Evolutionary conservation across 2,888 invertebrate genomes (phyloP).

Genomic region (Ferdinandea cuprea): DNA sequence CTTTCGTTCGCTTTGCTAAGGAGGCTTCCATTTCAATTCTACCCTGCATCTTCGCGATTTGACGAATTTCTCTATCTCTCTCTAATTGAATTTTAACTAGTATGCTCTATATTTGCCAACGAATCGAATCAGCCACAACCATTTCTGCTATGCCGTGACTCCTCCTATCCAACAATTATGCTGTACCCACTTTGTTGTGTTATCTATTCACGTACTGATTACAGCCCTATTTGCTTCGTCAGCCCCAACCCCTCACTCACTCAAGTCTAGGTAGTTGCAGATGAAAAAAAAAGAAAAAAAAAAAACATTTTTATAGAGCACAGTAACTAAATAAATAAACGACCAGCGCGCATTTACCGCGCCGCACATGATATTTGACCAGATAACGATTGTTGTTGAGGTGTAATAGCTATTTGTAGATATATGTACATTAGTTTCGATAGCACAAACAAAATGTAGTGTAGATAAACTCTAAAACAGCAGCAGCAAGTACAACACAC

Average conservation of each 20-base stretch:
- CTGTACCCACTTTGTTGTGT: slow-evolving; percentile 49
- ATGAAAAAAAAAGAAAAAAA: slow-evolving; percentile 7
- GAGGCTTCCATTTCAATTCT: background rate
- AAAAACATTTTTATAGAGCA: slow-evolving; percentile 55
- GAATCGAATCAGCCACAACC: slow-evolving; percentile 52
- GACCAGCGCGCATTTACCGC: slow-evolving; percentile 41
- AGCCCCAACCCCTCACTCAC: slow-evolving; percentile 8
- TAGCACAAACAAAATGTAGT: slow-evolving; percentile 27
- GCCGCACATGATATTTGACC: slow-evolving; percentile 35
- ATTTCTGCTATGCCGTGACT: slow-evolving; percentile 34
- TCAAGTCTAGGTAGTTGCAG: slow-evolving; percentile 16
- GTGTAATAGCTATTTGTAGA: slow-evolving; percentile 67
- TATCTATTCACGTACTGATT: slow-evolving; percentile 30
- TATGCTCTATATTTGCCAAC: slow-evolving; percentile 47
- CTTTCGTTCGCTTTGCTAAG: no score
- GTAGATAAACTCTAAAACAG: slow-evolving; percentile 18
- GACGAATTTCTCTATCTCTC: background rate
- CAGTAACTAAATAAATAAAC: slow-evolving; percentile 64
- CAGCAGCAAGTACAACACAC: slow-evolving; percentile 26
- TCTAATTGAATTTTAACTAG: slow-evolving; percentile 47
- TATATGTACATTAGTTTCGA: slow-evolving; percentile 47
- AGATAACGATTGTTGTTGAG: slow-evolving; percentile 63
- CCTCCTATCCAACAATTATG: slow-evolving; percentile 60
- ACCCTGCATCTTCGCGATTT: background rate
- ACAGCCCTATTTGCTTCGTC: background rate